Evolutionary conservation across 2,888 invertebrate species (phyloP).

Genomic region (Ethmia dodecea): DNA sequence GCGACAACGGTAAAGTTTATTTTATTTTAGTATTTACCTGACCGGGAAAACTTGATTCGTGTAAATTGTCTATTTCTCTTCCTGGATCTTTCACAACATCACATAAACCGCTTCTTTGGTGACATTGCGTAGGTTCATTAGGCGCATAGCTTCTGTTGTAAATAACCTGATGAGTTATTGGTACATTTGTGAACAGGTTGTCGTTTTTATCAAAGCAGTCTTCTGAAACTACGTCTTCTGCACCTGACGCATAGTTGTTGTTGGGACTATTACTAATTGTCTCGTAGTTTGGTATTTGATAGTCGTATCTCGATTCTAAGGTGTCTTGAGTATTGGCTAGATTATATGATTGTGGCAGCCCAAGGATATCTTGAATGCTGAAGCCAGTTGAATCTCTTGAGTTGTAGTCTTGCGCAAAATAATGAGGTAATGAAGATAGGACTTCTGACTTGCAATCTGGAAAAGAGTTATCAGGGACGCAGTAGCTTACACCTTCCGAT

Average conservation of each 20-base stretch:
- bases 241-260: constrained; percentile 48
- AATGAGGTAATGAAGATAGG: constrained; percentile 42
- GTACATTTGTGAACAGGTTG: constrained; percentile 33
- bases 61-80: constrained; percentile 42
- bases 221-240: constrained; percentile 46
- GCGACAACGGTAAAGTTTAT: constrained; percentile 27
- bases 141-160: constrained; percentile 45
- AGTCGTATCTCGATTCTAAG: constrained; percentile 52
- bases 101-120: constrained; percentile 43
- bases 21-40: constrained; percentile 46
- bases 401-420: constrained; percentile 64
- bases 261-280: constrained; percentile 59
- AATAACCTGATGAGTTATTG: constrained; percentile 40
- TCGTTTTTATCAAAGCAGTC: constrained; percentile 40
- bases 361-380: constrained; percentile 71
- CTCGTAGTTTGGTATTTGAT: constrained; percentile 57
- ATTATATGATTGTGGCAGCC: constrained; percentile 57
- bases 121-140: constrained; percentile 50
- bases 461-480: constrained; percentile 38
- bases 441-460: constrained; percentile 50
- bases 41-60: constrained; percentile 53
- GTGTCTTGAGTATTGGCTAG: constrained; percentile 36
- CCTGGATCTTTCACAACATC: constrained; percentile 48
- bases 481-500: constrained; percentile 47
- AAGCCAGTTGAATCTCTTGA: constrained; percentile 70